These are phyloP conservation scores for Augiades crinisus DNA, from an alignment of 2,888 invertebrate genomes.

Conservation along the genomic window DNA sequence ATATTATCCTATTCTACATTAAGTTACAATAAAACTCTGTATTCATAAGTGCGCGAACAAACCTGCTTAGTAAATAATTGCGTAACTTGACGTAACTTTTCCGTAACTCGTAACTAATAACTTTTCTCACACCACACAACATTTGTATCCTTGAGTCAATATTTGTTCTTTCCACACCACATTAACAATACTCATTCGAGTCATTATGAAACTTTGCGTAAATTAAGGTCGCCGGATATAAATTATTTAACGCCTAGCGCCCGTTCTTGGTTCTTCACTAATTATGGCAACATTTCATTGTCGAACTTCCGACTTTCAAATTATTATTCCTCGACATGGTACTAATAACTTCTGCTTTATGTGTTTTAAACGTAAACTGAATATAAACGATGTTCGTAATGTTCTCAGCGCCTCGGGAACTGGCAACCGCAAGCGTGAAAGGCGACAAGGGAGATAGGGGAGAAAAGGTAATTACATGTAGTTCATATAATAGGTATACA, in stretches of 20 bases:
- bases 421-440: conserved; percentile 21
- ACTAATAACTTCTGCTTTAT: conserved; percentile 46
- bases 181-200: conserved; percentile 11
- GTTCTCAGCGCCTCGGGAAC: conserved; percentile 56
- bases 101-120: too few species aligned
- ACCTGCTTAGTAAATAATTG: too few species aligned
- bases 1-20: too few species aligned
- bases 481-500: not conserved
- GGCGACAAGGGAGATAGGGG: conserved; percentile 49
- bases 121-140: not conserved
- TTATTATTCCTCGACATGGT: conserved; percentile 21
- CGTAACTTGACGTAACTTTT: too few species aligned
- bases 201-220: conserved; percentile 31
- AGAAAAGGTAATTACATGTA: conserved; percentile 65
- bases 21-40: too few species aligned
- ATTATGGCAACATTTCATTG: conserved; percentile 32
- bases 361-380: conserved; percentile 44
- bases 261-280: conserved; percentile 29
- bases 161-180: conserved; percentile 15
- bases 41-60: too few species aligned
- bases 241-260: conserved; percentile 32
- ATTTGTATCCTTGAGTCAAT: not conserved
- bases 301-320: conserved; percentile 22
- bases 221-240: conserved; percentile 31
- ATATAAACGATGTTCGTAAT: conserved; percentile 42